Conservation (phyloP, 2,888 invertebrate genomes). For the Nemotelus pantherinus region DNA sequence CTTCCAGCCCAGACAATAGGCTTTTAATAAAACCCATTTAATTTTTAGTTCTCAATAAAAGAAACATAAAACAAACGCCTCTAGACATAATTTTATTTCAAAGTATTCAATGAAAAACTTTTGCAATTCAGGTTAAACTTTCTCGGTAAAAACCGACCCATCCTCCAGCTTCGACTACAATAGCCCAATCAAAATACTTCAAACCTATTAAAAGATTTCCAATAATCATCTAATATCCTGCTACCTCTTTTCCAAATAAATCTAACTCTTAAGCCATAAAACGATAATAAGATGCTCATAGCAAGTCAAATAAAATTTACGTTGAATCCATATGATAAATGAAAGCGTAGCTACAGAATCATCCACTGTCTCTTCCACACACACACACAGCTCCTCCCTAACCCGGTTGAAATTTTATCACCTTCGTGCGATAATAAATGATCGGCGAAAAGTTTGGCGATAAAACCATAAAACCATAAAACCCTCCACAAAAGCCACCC, state of each 20-base stretch:
- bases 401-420: slow-evolving; percentile 36
- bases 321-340: slow-evolving; percentile 42
- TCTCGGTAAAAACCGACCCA: too few species aligned
- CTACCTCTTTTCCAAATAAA: slow-evolving; percentile 21
- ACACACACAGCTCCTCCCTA: not conserved
- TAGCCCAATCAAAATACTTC: too few species aligned
- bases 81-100: too few species aligned
- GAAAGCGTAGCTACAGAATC: slow-evolving; percentile 8
- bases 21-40: too few species aligned
- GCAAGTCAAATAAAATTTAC: slow-evolving; percentile 43
- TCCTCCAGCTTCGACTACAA: too few species aligned
- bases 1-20: too few species aligned
- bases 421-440: slow-evolving; percentile 47
- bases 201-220: not conserved
- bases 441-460: slow-evolving; percentile 48
- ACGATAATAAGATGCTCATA: slow-evolving; percentile 39
- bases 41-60: too few species aligned
- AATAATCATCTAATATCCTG: slow-evolving; percentile 2
- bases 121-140: too few species aligned
- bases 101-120: too few species aligned
- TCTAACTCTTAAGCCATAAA: slow-evolving; percentile 23
- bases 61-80: too few species aligned
- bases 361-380: not conserved
- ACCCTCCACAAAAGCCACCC: slow-evolving; percentile 19
- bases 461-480: slow-evolving; percentile 48